A percentile compares a stretch with the other conserved stretches of the same genome.
These are phyloP conservation scores for Cinara cedri DNA, from an alignment of 2,888 invertebrate genomes.

Conservation along the genomic window DNA sequence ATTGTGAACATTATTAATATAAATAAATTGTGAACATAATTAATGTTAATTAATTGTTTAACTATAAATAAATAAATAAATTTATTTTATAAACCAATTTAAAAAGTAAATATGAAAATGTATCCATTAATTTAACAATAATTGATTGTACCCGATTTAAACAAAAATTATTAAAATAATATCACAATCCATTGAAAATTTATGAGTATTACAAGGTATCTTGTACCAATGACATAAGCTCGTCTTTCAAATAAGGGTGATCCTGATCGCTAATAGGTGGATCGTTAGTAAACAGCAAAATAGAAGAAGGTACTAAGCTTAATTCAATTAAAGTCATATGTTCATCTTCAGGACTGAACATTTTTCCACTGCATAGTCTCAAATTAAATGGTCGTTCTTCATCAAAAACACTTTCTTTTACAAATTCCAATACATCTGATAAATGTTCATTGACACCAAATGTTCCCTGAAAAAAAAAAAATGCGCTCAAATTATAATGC, in stretches of 20 bases:
- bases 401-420: slow-evolving; percentile 76
- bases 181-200: slow-evolving; percentile 37
- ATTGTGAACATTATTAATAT: too few relatives aligned
- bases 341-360: slow-evolving; percentile 70
- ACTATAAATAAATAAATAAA: too few relatives aligned
- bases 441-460: slow-evolving; percentile 85
- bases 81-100: too few relatives aligned
- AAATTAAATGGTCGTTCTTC: slow-evolving; percentile 74
- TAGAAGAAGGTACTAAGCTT: slow-evolving; percentile 80
- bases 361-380: slow-evolving; percentile 73
- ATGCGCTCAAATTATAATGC: not conserved
- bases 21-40: too few relatives aligned
- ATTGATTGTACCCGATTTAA: slow-evolving; percentile 28
- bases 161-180: slow-evolving; percentile 29
- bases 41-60: too few relatives aligned
- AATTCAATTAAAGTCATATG: slow-evolving; percentile 79
- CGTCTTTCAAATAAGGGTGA: slow-evolving; percentile 73
- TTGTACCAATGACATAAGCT: slow-evolving; percentile 75
- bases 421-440: slow-evolving; percentile 76
- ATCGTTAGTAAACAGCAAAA: slow-evolving; percentile 75
- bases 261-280: slow-evolving; percentile 67
- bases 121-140: not conserved
- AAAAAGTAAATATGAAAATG: not conserved
- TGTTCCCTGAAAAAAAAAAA: slow-evolving; percentile 72
- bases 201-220: slow-evolving; percentile 1